A percentile compares a stretch with the other conserved stretches of the same genome.
Conservation (phyloP, 2,888 invertebrate species). For the Leistus spinibarbis region DNA sequence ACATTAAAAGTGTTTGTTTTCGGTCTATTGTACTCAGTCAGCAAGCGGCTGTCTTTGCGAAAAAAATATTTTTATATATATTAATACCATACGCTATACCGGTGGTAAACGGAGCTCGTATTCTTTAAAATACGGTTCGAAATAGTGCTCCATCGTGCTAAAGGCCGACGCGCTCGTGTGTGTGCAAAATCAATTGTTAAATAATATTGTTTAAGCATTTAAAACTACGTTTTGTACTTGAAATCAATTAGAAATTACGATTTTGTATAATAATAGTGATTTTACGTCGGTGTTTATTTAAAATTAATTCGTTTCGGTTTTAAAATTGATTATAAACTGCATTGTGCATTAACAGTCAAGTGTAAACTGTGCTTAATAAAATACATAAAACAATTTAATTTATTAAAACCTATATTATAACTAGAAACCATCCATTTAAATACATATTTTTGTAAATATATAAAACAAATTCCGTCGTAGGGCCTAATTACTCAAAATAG, state of each 20-base stretch:
- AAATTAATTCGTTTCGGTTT: background rate
- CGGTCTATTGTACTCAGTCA: background rate
- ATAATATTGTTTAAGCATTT: too few species aligned
- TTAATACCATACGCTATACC: background rate
- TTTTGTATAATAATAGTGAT: too few species aligned
- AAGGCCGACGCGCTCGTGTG: too few species aligned
- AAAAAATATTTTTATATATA: background rate
- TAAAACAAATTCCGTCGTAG: background rate
- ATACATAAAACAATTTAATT: background rate
- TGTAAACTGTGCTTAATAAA: too few species aligned
- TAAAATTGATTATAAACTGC: background rate
- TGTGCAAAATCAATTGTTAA: too few species aligned
- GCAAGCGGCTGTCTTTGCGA: background rate
- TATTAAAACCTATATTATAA: background rate
- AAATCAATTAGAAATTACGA: too few species aligned
- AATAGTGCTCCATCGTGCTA: too few species aligned
- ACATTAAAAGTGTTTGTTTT: background rate
- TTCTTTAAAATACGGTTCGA: background rate
- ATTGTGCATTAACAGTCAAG: too few species aligned
- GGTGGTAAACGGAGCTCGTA: too few species aligned
- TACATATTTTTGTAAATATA: background rate
- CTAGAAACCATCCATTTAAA: background rate
- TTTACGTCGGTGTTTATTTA: too few species aligned
- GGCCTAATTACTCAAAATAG: background rate
- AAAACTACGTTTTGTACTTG: too few species aligned